Base-by-base conservation (phyloP, 2,888 invertebrate species). In the Teleiodes luculella region DNA sequence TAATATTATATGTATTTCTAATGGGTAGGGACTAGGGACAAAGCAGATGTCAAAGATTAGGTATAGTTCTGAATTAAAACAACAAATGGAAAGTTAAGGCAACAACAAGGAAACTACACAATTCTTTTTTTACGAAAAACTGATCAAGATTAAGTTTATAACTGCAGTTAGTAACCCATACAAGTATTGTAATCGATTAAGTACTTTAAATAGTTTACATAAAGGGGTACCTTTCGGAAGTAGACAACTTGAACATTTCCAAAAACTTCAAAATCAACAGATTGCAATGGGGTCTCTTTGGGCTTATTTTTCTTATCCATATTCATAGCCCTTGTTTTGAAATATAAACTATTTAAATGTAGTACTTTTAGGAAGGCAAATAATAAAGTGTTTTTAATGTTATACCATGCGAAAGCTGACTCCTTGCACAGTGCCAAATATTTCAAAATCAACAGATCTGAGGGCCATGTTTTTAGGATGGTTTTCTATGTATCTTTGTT, bases 181-280 rank as follows among this genome's bases (percentile, higher is more conserved):
- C n/a, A n/a, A n/a, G n/a, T n/a, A n/a, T n/a, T n/a, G n/a, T n/a
- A n/a, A n/a, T n/a, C n/a, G n/a, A n/a, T n/a, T 6, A 33, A 33
- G 24, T 4, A 4, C 3, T 24, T 6, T 4, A 24, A 24, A 24
- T 24, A 24, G 3, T 24, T 24, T 24, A 6, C n/a, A 33, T 33
- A 3, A 33, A 33, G 2, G 10, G 10, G 64, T 77, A 92, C 92
- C 90, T 92, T 92, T 52, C 93, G 77, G 65, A 93, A 92, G 72
- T 92, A 93, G 18, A 92, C 92, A 61, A 92, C 92, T 85, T 93
- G 92, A 1, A 93, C 92, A 59, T 78, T 73, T 41, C 93, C 93
- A 67, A 80, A 92, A 31, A 92, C 90, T 79, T 93, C 92, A 68
- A 92, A 93, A 73, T 92, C 91, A n/a, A 84, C 67, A 35, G 82